These are phyloP conservation scores for Daubentonia madagascariensis DNA, from an alignment of 2,113 vertebrate genomes.

Conservation along the genomic window DNA sequence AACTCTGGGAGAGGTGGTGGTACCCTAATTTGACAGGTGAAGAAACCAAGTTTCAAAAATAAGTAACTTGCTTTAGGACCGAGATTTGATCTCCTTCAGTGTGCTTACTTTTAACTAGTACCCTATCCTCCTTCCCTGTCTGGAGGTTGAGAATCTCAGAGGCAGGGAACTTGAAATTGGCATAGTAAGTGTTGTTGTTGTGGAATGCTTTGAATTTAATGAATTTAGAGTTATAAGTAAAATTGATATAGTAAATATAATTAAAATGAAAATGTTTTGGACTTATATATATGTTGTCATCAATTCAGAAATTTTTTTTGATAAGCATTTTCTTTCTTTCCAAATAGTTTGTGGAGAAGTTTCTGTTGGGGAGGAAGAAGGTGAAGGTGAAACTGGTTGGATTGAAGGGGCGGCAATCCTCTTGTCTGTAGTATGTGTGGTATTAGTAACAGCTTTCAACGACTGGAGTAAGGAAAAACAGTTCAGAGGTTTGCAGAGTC, in stretches of 20 bases:
- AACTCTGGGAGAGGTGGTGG: background rate
- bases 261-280: background rate
- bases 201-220: background rate
- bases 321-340: conserved; percentile 70
- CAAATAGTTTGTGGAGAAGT: conserved; percentile 92
- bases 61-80: background rate
- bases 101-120: background rate
- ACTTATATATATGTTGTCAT: background rate
- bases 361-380: conserved; percentile 92
- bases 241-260: background rate
- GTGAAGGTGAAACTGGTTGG: conserved; percentile 96
- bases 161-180: background rate
- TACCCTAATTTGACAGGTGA: background rate
- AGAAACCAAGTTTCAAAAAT: background rate
- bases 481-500: conserved; percentile 96
- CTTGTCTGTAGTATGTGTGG: conserved; percentile 96
- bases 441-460: conserved; percentile 98
- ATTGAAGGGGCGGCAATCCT: conserved; percentile 99
- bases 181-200: background rate
- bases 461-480: conserved; percentile 99
- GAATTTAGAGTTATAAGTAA: background rate
- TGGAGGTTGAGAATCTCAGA: background rate
- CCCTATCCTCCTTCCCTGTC: background rate
- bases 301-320: background rate
- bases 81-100: background rate